phyloP scores from a whole-genome alignment of 2,888 invertebrate genomes.

The Alviniconcha strummeri region DNA sequence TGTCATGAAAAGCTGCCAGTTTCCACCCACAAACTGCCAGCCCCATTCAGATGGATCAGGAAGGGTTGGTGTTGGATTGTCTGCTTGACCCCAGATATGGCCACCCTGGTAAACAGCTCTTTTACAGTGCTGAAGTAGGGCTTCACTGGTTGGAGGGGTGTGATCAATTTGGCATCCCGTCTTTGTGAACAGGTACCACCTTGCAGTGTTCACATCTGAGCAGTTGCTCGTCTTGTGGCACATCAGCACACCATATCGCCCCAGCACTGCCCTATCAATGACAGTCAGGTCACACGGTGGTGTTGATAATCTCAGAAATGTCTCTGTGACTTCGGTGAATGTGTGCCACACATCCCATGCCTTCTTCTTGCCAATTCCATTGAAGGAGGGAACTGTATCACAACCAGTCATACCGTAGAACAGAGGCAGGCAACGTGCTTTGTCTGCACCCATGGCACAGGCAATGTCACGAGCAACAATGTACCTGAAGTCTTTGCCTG shows the following conservation, averaged over 20 bases:
- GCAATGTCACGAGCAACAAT: conserved; percentile 43
- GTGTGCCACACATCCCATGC: conserved; percentile 33
- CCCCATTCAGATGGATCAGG: conserved; percentile 8
- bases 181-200: conserved; percentile 41
- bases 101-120: conserved; percentile 42
- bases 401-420: conserved; percentile 46
- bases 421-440: conserved; percentile 33
- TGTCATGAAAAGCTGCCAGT: not conserved
- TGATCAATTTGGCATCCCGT: conserved; percentile 25
- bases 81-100: conserved; percentile 1
- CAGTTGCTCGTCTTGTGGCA: conserved; percentile 41
- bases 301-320: not conserved
- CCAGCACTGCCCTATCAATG: conserved; percentile 33
- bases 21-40: conserved; percentile 8
- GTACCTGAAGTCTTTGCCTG: conserved; percentile 38
- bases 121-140: conserved; percentile 44
- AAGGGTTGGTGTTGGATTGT: not conserved
- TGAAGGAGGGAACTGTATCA: conserved; percentile 41
- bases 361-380: conserved; percentile 33
- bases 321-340: not conserved
- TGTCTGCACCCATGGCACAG: conserved; percentile 29
- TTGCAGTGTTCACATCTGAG: conserved; percentile 39
- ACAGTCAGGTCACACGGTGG: conserved; percentile 14
- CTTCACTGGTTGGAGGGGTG: conserved; percentile 26
- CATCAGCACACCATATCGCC: conserved; percentile 45